phyloP scores from a whole-genome alignment of 2,797 vertebrate species.

The Crax fasciolata region DNA sequence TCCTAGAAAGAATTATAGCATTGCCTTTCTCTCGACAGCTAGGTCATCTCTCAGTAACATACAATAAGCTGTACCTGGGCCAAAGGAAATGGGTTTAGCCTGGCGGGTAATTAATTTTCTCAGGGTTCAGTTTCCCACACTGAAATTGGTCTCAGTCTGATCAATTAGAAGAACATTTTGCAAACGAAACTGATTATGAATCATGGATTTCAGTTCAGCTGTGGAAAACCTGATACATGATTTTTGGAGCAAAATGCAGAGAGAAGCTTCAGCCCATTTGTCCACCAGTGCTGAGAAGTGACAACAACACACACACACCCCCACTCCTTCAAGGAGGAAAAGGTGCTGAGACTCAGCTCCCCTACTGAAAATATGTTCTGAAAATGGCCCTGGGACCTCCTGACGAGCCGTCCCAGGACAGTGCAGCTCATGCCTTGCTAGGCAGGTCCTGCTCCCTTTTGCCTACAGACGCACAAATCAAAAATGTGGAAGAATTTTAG shows the following conservation, averaged over 20 bases:
- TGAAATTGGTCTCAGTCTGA: conserved; percentile 73
- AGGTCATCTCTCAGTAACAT: conserved; percentile 73
- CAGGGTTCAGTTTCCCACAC: conserved; percentile 67
- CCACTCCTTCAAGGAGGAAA: not conserved
- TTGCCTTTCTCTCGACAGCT: conserved; percentile 61
- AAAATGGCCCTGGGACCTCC: not conserved
- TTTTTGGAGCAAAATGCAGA: conserved; percentile 20
- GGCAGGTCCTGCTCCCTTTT: not conserved
- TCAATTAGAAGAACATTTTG: conserved; percentile 75
- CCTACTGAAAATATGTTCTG: not conserved
- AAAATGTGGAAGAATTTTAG: not conserved
- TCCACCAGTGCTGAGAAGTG: not conserved
- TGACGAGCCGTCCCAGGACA: no score
- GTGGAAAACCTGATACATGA: conserved; percentile 57
- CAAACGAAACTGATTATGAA: conserved; percentile 73
- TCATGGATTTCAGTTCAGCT: conserved; percentile 49
- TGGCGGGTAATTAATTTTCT: conserved; percentile 79
- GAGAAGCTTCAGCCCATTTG: conserved; percentile 30
- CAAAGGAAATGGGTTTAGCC: conserved; percentile 78
- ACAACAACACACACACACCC: not conserved
- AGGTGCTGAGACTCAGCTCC: not conserved
- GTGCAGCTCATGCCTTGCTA: not conserved
- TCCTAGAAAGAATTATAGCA: conserved; percentile 69
- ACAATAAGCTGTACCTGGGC: conserved; percentile 71
- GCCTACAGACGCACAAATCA: not conserved